Evolutionary conservation across 2,797 vertebrate species (phyloP), one percentile per base, ranked within the genome.

Genomic region (Mormyrops attenuatus): DNA sequence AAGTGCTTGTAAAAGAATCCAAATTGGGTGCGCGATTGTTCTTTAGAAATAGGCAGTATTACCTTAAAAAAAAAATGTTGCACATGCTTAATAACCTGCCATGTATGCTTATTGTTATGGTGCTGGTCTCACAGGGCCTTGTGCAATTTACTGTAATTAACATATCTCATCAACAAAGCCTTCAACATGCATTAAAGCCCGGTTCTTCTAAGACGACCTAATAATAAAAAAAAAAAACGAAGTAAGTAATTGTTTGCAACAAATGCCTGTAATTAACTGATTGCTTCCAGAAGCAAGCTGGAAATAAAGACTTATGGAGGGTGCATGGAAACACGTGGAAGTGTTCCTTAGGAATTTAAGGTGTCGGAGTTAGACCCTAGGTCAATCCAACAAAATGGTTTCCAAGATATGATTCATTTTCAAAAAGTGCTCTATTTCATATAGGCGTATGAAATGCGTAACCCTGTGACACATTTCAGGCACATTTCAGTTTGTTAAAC

Each of bases 241-340:
- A 87, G 85, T 55, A 55, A 87, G 30, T 57, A 60, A 87, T 57
- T 57, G 26, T 87, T 87, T 87, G 52, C 86, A 87, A 41, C 30
- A 11, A 87, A 87, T 55, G 53, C 86, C 38, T 60, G 22, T 87
- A 87, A 87, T 38, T 87, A 55, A 38, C 50, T 87, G 50, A 55
- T 57, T 55, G 85, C 26, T 87, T 87, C 85, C 53, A 87, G 85
- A 87, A 52, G 13, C 50, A 87, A 60, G 50, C 50, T 87, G 52
- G 85, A 55, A 57, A 57, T 87, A 57, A 55, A 57, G 50, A 60
- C 30, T 87, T 55, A 8, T 34, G 34, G 50, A 87, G 26, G 52
- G 44, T 85, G 50, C 8, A 53, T 30, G 84, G 26, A 85, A 85
- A 85, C 50, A 50, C 84, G 44, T 85, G 84, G n/a, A 85, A 85